These are phyloP conservation scores for Pterophyllum scalare DNA, from an alignment of 2,113 vertebrate species.

Conservation along the genomic window DNA sequence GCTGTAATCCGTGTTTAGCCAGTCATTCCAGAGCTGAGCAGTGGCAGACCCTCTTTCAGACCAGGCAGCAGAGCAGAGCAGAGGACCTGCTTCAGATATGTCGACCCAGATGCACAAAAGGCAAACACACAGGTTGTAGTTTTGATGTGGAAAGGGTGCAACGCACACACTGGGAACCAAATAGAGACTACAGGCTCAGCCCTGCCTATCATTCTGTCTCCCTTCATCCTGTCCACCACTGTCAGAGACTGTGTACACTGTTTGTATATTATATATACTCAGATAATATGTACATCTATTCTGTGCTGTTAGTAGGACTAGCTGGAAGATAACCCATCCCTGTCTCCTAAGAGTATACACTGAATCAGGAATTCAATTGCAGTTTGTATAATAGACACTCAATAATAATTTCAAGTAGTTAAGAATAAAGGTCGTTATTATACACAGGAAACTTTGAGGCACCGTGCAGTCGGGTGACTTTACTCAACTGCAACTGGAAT, in stretches of 20 bases:
- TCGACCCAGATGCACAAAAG: not conserved
- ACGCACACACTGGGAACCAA: conserved; percentile 21
- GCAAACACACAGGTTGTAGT: conserved; percentile 14
- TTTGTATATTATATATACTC: conserved; percentile 82
- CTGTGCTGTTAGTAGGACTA: conserved; percentile 58
- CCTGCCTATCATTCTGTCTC: conserved; percentile 5
- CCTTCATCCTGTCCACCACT: conserved; percentile 46
- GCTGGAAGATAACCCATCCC: conserved; percentile 36
- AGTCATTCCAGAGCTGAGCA: conserved; percentile 14
- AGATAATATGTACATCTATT: conserved; percentile 75
- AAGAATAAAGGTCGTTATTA: not conserved
- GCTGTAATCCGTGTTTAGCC: conserved; percentile 9
- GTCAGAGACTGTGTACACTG: conserved; percentile 77
- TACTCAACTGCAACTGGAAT: not conserved
- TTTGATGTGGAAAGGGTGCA: conserved; percentile 26
- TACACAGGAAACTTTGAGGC: not conserved
- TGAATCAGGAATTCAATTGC: conserved; percentile 28
- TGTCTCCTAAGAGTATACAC: conserved; percentile 11
- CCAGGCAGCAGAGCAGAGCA: not conserved
- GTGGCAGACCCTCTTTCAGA: not conserved
- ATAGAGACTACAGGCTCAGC: conserved; percentile 40
- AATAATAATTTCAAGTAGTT: not conserved
- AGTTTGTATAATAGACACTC: conserved; percentile 34
- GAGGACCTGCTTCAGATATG: not conserved
- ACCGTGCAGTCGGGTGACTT: not conserved